Conservation (phyloP, 2,888 invertebrate genomes). For the Macaria liturata region DNA sequence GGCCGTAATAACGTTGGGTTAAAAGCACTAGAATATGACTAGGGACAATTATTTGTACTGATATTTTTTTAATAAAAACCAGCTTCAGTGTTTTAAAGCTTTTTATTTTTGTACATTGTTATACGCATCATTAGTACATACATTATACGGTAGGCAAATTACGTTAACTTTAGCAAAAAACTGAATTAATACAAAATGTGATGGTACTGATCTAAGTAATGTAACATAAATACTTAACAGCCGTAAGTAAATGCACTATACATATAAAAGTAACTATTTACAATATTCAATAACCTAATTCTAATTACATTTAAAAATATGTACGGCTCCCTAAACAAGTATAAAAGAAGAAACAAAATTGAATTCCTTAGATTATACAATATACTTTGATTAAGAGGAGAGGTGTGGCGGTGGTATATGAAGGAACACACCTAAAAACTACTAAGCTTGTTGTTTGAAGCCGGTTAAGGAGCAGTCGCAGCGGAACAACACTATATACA, state of each 20-base stretch:
- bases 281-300: slow-evolving; percentile 39
- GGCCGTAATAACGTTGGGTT: too few relatives aligned
- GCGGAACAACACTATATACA: too few relatives aligned
- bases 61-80: slow-evolving; percentile 37
- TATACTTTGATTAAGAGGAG: too few relatives aligned
- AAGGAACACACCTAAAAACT: too few relatives aligned
- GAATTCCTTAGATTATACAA: too few relatives aligned
- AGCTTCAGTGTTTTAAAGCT: slow-evolving; percentile 70
- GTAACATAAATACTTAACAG: slow-evolving; percentile 70
- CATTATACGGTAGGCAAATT: slow-evolving; percentile 40
- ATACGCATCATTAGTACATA: slow-evolving; percentile 69
- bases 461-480: too few relatives aligned
- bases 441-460: too few relatives aligned
- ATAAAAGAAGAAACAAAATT: slow-evolving; percentile 4
- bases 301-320: slow-evolving; percentile 19
- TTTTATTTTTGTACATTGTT: slow-evolving; percentile 80
- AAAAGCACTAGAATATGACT: too few relatives aligned
- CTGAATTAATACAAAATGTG: slow-evolving; percentile 49
- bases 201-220: slow-evolving; percentile 54
- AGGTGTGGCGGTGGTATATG: too few relatives aligned
- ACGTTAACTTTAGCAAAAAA: slow-evolving; percentile 49
- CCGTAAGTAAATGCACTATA: slow-evolving; percentile 78
- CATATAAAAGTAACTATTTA: slow-evolving; percentile 72
- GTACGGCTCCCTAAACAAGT: slow-evolving; percentile 8
- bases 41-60: too few relatives aligned